phyloP scores from a whole-genome alignment of 2,797 vertebrate species.

The Acipenser transmontanus region DNA sequence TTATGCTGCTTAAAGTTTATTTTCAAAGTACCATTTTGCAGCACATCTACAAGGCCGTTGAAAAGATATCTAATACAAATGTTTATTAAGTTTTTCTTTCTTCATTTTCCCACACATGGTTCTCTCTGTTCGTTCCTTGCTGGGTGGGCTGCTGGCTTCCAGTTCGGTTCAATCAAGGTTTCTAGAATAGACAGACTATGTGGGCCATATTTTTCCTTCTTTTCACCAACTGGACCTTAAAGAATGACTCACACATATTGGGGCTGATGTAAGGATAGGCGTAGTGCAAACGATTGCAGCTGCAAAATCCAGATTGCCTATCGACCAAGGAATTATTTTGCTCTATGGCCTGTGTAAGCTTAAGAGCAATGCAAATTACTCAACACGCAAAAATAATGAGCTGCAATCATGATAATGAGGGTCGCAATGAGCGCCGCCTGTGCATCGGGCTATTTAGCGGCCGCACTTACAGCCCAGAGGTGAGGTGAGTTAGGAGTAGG shows the following conservation, averaged over 20 bases:
- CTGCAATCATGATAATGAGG: too few relatives aligned
- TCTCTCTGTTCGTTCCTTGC: conserved; percentile 58
- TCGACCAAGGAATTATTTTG: too few relatives aligned
- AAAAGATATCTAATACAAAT: conserved; percentile 73
- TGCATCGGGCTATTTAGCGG: too few relatives aligned
- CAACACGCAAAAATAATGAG: too few relatives aligned
- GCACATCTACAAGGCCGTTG: conserved; percentile 56
- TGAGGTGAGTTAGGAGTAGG: too few relatives aligned
- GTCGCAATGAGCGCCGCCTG: too few relatives aligned
- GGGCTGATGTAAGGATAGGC: too few relatives aligned
- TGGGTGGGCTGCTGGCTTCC: conserved; percentile 62
- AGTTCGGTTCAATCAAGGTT: conserved; percentile 61
- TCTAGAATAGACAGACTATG: conserved; percentile 47
- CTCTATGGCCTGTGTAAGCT: too few relatives aligned
- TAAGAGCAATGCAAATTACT: too few relatives aligned
- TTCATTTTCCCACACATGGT: conserved; percentile 67
- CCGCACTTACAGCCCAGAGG: too few relatives aligned
- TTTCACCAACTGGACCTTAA: conserved; percentile 61
- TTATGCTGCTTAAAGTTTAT: conserved; percentile 51
- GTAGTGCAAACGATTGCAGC: too few relatives aligned
- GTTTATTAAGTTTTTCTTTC: conserved; percentile 71
- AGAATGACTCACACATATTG: conserved; percentile 35
- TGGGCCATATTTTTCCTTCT: conserved; percentile 64
- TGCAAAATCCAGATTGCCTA: too few relatives aligned
- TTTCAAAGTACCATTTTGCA: conserved; percentile 67